Evolutionary conservation across 2,888 invertebrate genomes (phyloP).

Genomic region (Agelastica alni): DNA sequence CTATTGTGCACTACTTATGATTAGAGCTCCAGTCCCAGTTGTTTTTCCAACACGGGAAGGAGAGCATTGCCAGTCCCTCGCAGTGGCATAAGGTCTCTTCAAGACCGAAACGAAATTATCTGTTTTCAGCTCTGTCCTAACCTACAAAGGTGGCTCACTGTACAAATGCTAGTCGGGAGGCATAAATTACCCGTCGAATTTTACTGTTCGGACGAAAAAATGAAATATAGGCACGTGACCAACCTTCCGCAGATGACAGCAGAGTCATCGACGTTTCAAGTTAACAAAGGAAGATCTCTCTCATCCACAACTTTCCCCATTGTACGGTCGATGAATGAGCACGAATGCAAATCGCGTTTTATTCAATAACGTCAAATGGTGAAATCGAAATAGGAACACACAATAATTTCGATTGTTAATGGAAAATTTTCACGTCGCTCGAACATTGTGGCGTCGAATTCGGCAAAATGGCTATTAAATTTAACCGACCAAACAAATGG

Average conservation of each 20-base stretch:
- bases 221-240: no score
- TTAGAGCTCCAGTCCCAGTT: no score
- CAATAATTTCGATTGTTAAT: slow-evolving; percentile 4
- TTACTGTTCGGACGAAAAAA: no score
- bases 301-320: neutral
- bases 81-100: no score
- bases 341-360: slow-evolving; percentile 3
- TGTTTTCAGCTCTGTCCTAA: no score
- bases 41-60: no score
- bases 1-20: no score
- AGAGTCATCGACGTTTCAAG: neutral
- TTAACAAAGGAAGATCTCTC: neutral
- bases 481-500: neutral
- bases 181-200: no score
- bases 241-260: neutral
- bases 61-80: no score
- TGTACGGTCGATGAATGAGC: neutral
- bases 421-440: slow-evolving; percentile 8
- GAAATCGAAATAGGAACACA: neutral
- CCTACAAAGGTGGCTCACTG: no score
- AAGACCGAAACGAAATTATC: no score
- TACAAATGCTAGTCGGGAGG: no score
- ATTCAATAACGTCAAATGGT: neutral
- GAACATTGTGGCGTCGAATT: slow-evolving; percentile 1
- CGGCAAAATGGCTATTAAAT: slow-evolving; percentile 4